Percentiles rank a stretch among this genome's conserved stretches.
These are phyloP conservation scores for Hypolimnas misippus DNA, from an alignment of 2,888 invertebrate genomes.

Conservation along the genomic window DNA sequence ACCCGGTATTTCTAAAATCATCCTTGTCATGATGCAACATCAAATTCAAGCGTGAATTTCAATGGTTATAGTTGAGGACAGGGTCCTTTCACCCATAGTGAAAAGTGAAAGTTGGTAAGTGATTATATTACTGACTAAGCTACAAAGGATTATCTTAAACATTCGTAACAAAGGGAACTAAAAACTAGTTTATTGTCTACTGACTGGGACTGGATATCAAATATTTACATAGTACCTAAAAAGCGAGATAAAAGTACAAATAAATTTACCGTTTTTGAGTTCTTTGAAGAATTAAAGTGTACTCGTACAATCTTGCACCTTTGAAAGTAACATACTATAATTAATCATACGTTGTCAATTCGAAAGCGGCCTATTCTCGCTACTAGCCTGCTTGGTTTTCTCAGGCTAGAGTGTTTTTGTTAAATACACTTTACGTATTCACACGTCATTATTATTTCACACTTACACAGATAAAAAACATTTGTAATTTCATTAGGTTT, in stretches of 20 bases:
- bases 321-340: constrained; percentile 42
- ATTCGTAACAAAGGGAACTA: constrained; percentile 26
- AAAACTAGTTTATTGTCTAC: background rate
- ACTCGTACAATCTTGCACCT: background rate
- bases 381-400: constrained; percentile 58
- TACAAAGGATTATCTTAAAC: constrained; percentile 37
- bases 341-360: constrained; percentile 75
- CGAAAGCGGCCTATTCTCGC: constrained; percentile 70
- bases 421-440: constrained; percentile 7
- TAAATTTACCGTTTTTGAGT: background rate
- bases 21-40: background rate
- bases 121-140: constrained; percentile 35
- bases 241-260: background rate
- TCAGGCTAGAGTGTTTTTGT: constrained; percentile 49
- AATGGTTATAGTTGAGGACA: background rate
- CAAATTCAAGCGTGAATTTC: background rate
- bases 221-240: constrained; percentile 4
- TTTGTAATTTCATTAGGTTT: too few relatives aligned
- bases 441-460: constrained; percentile 17
- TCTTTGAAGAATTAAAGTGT: background rate
- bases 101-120: constrained; percentile 40
- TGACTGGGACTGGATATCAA: background rate
- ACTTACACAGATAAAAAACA: background rate
- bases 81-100: constrained; percentile 37
- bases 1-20: background rate